Base-by-base conservation (phyloP, 2,797 vertebrate genomes). In the Sebastes iracundus region DNA sequence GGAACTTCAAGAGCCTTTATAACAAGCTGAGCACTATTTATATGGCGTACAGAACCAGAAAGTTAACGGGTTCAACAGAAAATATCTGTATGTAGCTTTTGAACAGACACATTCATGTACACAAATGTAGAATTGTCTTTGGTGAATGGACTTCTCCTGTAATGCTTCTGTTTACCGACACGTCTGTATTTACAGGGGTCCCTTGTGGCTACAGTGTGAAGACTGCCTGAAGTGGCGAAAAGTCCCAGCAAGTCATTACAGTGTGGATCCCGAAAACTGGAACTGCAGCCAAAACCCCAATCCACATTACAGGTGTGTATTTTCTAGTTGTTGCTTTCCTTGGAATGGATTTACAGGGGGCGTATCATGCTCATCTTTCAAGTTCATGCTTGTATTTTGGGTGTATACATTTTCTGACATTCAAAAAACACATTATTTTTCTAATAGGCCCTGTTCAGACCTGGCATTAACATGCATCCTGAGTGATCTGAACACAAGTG, bases 201-300 rank as follows among this genome's bases (percentile, higher is more conserved):
- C 96, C 71, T 60, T 74, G 0, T 96, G 95, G 96, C 85, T 97
- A 76, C 96, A 96, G 78, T 96, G 96, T 94, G 96, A 96, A 76
- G 95, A 96, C 3, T 97, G 96, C 91, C 93, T 97, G 76, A 97
- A 97, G 82, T 97, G 96, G 96, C 93, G 96, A 69, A 95, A 93
- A 6, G 82, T 97, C 67, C 91, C 95, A 7, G 73, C 77, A 27
- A 74, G 77, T 14, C 81, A 93, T 81, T 96, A 96, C 69, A 82
- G 81, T 11, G 88, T 56, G 1, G 38, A 91, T 72, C 96, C 96
- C 71, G 95, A 96, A 71, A 94, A 79, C 75, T 97, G 96, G 94
- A 94, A 87, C 85, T 97, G 96, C 91, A 91, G 84, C 73, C 95
- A 95, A 83, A 96, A 96, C 82, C 94, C 96, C 16, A 92, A 95